Conservation (phyloP, 2,888 invertebrate genomes). For the Mesorhabditis sp. region DNA sequence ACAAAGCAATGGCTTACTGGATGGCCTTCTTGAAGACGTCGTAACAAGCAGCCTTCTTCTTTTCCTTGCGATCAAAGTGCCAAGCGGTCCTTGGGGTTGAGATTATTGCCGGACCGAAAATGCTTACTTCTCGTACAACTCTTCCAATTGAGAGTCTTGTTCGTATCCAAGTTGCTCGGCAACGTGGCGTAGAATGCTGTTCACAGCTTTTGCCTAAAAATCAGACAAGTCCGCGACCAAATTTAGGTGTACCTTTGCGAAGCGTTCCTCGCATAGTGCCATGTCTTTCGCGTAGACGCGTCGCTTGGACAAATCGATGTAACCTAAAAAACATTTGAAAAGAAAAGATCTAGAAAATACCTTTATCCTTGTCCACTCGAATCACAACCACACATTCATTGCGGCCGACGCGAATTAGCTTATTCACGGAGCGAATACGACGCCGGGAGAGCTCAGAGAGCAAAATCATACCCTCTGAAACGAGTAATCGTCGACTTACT, state of each 20-base stretch:
- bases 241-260: conserved; percentile 71
- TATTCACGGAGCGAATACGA: conserved; percentile 98
- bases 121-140: conserved; percentile 28
- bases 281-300: conserved; percentile 96
- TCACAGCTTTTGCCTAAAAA: conserved; percentile 62
- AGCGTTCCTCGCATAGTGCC: conserved; percentile 94
- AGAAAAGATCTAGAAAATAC: conserved; percentile 60
- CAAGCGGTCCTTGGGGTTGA: conserved; percentile 80
- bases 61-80: conserved; percentile 94
- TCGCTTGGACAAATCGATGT: conserved; percentile 97
- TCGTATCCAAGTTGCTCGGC: conserved; percentile 89
- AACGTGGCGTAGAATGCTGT: conserved; percentile 93
- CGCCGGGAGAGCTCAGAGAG: conserved; percentile 93
- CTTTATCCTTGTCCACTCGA: conserved; percentile 97
- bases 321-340: conserved; percentile 69
- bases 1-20: conserved; percentile 67
- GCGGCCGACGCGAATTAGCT: conserved; percentile 94
- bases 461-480: conserved; percentile 78
- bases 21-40: conserved; percentile 98
- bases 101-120: neutral
- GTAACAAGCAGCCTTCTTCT: conserved; percentile 89
- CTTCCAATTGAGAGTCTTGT: conserved; percentile 82
- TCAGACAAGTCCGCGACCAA: conserved; percentile 21
- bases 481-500: neutral
- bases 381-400: conserved; percentile 98